Evolutionary conservation across 2,888 invertebrate species (phyloP).

Genomic region (Philhelius pedissequus): DNA sequence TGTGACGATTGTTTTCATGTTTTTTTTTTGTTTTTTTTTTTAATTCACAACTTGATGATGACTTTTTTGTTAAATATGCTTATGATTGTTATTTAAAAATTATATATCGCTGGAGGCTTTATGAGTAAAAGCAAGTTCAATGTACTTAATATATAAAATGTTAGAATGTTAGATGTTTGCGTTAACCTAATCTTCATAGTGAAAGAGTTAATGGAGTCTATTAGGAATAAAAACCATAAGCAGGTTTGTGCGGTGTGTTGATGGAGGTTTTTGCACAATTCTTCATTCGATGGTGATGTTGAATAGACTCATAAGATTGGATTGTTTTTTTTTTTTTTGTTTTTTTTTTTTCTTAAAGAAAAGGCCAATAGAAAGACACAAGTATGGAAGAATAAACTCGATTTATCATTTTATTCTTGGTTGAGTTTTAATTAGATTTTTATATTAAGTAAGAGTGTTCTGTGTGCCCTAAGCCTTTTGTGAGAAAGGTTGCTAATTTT

Average conservation of each 20-base stretch:
- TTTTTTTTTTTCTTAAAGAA: not conserved
- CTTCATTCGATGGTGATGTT: not conserved
- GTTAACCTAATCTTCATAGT: not conserved
- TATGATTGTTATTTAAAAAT: not conserved
- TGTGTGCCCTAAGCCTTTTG: not conserved
- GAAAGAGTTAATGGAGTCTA: constrained; percentile 1
- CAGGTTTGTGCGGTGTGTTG: constrained; percentile 52
- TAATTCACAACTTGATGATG: not conserved
- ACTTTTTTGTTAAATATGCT: not conserved
- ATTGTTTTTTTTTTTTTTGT: not conserved
- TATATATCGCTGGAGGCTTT: constrained; percentile 14
- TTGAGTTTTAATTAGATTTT: constrained; percentile 1
- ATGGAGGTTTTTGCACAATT: constrained; percentile 24
- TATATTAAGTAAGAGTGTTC: not conserved
- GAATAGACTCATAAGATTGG: not conserved
- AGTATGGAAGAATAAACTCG: not conserved
- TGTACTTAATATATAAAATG: constrained; percentile 43
- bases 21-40: not conserved
- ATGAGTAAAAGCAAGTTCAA: constrained; percentile 44
- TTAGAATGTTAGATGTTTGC: constrained; percentile 33
- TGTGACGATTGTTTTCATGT: not conserved
- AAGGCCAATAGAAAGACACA: constrained; percentile 17
- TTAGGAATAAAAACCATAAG: constrained; percentile 27
- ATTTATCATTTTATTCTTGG: constrained; percentile 1
- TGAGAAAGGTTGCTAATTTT: constrained; percentile 1